A percentile compares a stretch with the other conserved stretches of the same genome.
Evolutionary conservation across 2,113 vertebrate genomes (phyloP).

Genomic region (Heteronetta atricapilla): DNA sequence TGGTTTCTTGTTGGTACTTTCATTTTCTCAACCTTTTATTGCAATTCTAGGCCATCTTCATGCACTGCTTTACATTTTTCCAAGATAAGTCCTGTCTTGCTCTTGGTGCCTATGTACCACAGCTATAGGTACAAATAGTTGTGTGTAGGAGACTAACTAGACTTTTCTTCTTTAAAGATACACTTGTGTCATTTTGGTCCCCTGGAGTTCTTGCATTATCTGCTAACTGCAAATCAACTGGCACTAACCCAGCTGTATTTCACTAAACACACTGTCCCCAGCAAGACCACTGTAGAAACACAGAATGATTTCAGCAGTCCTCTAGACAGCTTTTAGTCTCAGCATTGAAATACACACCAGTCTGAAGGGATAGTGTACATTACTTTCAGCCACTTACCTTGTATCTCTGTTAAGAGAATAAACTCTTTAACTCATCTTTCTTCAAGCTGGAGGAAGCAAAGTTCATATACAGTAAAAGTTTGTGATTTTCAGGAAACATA

Average conservation of each 20-base stretch:
- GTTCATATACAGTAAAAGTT: not conserved
- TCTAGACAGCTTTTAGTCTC: not conserved
- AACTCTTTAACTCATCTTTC: conserved; percentile 1
- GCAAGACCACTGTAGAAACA: not conserved
- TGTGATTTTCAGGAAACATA: not conserved
- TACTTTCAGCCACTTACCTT: conserved; percentile 1
- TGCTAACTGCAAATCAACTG: conserved; percentile 23
- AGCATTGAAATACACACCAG: not conserved
- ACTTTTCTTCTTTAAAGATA: not conserved
- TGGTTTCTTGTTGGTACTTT: not conserved
- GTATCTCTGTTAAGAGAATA: not conserved
- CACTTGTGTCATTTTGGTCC: not conserved
- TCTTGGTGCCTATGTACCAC: not conserved
- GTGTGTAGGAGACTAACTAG: not conserved
- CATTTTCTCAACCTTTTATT: not conserved
- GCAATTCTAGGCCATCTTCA: not conserved
- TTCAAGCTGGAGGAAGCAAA: conserved; percentile 1
- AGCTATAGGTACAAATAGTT: not conserved
- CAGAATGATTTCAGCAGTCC: not conserved
- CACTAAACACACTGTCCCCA: not conserved
- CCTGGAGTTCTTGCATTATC: not conserved
- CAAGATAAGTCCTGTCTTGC: not conserved
- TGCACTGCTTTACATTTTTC: not conserved
- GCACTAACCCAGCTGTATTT: conserved; percentile 18
- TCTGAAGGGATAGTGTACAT: not conserved